Percentiles rank a stretch among this genome's conserved stretches.
phyloP scores from a whole-genome alignment of 2,113 vertebrate species.

The Bujurquina vittata region DNA sequence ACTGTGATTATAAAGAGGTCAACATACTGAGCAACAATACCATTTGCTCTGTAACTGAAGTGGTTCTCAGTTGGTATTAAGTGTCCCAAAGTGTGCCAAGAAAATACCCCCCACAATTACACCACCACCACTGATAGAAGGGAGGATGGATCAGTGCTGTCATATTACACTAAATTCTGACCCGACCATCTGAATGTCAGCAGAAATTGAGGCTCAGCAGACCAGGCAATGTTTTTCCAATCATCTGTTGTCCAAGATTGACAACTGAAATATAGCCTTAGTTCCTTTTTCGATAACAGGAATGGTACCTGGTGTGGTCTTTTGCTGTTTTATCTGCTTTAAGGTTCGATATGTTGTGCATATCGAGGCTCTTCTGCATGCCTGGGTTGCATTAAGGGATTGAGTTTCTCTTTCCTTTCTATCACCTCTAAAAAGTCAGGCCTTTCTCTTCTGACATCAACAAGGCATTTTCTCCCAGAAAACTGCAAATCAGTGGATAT shows the following conservation, averaged over 20 bases:
- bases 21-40: neutral
- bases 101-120: neutral
- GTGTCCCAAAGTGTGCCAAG: neutral
- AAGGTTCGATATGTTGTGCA: neutral
- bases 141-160: neutral
- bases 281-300: neutral
- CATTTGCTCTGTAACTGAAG: neutral
- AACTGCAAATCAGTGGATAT: neutral
- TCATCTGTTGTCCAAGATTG: neutral
- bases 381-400: neutral
- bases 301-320: neutral
- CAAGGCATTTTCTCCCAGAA: neutral
- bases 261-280: neutral
- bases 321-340: neutral
- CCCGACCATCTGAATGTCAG: neutral
- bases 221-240: neutral
- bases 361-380: neutral
- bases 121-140: too few species aligned
- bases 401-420: neutral
- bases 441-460: neutral
- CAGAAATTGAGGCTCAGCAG: neutral
- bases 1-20: neutral
- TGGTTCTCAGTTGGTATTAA: neutral
- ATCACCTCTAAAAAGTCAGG: neutral
- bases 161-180: neutral